Evolutionary conservation across 2,113 vertebrate species (phyloP), one percentile per base, ranked within the genome.

Genomic region (Lichenostomus cassidix): DNA sequence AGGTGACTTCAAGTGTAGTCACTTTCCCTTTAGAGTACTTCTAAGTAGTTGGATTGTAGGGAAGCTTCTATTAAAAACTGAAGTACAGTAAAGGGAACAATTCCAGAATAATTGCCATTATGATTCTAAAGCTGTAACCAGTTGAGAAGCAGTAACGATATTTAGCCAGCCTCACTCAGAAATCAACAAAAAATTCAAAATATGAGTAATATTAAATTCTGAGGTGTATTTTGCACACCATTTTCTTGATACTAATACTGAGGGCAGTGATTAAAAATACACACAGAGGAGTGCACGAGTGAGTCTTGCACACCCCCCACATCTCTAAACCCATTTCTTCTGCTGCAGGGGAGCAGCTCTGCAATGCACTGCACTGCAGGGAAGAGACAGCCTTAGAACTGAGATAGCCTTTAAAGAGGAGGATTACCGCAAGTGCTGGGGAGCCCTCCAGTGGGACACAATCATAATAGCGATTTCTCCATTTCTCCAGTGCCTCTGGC

Each of bases 381-480:
- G 29, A 79, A 75, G 44, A 58, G 37, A 39, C 42, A 63, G 92
- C 46, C 39, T 42, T 63, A 4, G 63, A 83, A 35, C 25, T 3
- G 53, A 86, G 42, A n/a, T 1, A 60, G 47, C 37, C 47, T 7
- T 62, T 62, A 11, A 41, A 83, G 71, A 55, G 42, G 28, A 87
- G 59, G 56, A 71, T 90, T 62, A 68, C 64, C 80, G 75, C 73
- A 68, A 75, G 79, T 83, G 73, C 64, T 95, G 68, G 95, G 64
- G 95, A 95, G 96, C 96, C 94, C 93, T 95, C 95, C 93, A 95
- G 96, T 94, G 93, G 95, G 71, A 70, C 56, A 78, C 28, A 63
- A 85, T 31, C 68, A 50, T 74, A 60, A 95, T 7, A 83, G 87
- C 94, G 3, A 49, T 70, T 90, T 77, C 62, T 68, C 60, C 6